Conservation (phyloP, 2,113 vertebrate species). For the Solea solea region DNA sequence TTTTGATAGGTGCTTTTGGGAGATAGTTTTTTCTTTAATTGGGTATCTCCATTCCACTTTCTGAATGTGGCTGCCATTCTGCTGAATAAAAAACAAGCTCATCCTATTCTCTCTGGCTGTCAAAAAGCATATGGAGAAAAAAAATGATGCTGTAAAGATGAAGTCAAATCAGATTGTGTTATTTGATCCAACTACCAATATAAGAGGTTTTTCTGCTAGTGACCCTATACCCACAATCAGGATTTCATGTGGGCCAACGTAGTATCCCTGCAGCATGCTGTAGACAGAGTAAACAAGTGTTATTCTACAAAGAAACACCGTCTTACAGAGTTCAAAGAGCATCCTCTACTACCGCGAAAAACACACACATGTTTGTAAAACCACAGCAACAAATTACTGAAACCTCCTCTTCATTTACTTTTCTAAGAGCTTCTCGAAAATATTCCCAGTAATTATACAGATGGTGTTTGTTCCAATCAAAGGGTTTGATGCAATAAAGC, state of each 20-base stretch:
- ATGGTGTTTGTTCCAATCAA: slow-evolving; percentile 54
- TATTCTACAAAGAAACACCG: slow-evolving; percentile 12
- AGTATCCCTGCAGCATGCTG: slow-evolving; percentile 25
- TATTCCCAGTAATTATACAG: slow-evolving; percentile 51
- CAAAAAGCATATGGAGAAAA: too few relatives aligned
- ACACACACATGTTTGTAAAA: slow-evolving; percentile 15
- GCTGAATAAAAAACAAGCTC: too few relatives aligned
- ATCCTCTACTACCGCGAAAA: background rate
- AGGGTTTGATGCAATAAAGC: slow-evolving; percentile 50
- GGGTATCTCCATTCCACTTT: too few relatives aligned
- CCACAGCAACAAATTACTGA: slow-evolving; percentile 31
- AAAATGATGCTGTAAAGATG: background rate
- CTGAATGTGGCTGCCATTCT: too few relatives aligned
- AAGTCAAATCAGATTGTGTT: slow-evolving; percentile 4
- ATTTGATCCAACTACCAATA: slow-evolving; percentile 1
- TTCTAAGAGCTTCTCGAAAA: slow-evolving; percentile 21
- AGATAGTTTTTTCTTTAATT: too few relatives aligned
- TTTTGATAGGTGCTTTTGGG: too few relatives aligned
- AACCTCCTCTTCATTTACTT: slow-evolving; percentile 13
- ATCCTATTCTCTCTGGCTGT: too few relatives aligned
- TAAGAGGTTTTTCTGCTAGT: background rate
- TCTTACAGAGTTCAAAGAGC: background rate
- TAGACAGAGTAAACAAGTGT: slow-evolving; percentile 11
- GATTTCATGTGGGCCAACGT: background rate
- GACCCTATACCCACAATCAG: background rate